Evolutionary conservation across 2,888 invertebrate genomes (phyloP).

Genomic region (Rhimphoctona megacephalus): DNA sequence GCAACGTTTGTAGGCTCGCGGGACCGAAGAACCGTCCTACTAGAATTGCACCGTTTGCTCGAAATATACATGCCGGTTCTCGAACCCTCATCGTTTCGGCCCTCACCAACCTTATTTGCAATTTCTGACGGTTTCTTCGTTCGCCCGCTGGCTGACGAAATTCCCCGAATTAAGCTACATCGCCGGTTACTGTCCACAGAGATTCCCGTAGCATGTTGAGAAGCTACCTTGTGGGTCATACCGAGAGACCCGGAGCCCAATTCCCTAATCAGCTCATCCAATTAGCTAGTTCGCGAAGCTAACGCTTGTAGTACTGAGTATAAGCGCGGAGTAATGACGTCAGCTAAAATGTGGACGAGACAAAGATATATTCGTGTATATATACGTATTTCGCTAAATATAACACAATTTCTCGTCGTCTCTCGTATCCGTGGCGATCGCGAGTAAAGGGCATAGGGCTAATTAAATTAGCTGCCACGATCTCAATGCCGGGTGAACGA

Average conservation of each 20-base stretch:
- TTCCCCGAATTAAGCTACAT: conserved; percentile 48
- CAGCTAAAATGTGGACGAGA: conserved; percentile 49
- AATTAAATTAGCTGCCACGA: conserved; percentile 69
- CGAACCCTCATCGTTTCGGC: conserved; percentile 9
- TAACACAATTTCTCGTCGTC: conserved; percentile 22
- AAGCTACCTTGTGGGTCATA: neutral
- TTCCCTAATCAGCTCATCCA: conserved; percentile 72
- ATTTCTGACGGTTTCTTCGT: conserved; percentile 7
- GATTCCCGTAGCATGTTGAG: conserved; percentile 36
- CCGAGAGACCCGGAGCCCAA: conserved; percentile 31
- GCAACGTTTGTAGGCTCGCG: neutral
- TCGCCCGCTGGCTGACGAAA: neutral
- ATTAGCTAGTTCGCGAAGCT: conserved; percentile 67
- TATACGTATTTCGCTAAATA: conserved; percentile 37
- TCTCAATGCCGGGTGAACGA: conserved; percentile 59
- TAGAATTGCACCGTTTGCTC: neutral
- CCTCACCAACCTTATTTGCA: neutral
- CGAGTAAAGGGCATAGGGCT: conserved; percentile 46
- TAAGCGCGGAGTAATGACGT: conserved; percentile 44
- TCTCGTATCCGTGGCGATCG: conserved; percentile 46
- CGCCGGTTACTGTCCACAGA: conserved; percentile 58
- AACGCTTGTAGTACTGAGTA: conserved; percentile 35
- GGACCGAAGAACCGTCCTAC: neutral
- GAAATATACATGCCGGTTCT: neutral
- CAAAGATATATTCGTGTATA: conserved; percentile 41